Evolutionary conservation across 2,888 invertebrate species (phyloP).

Genomic region (Allolobophora icterica): DNA sequence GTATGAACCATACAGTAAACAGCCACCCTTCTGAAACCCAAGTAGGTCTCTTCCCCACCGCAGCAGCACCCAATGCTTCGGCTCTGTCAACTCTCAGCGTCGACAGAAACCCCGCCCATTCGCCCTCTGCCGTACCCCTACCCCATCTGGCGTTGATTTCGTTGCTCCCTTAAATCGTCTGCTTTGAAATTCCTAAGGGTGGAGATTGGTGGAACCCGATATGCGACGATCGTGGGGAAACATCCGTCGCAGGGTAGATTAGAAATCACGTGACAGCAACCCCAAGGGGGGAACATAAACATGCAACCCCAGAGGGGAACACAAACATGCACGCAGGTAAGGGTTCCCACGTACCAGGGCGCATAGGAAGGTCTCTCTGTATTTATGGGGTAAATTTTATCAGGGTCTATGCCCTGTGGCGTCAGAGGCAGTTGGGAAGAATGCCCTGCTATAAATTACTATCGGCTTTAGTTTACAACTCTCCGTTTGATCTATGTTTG

Average conservation of each 20-base stretch:
- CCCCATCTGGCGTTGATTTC: neutral
- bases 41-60: neutral
- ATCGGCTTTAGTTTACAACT: neutral
- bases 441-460: neutral
- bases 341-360: conserved; percentile 3
- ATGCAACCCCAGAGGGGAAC: neutral
- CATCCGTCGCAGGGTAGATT: neutral
- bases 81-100: neutral
- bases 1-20: neutral
- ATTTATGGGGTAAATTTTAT: neutral
- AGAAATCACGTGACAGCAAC: neutral
- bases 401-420: neutral
- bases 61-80: neutral
- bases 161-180: conserved; percentile 11
- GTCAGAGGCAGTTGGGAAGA: neutral
- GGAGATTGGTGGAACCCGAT: neutral
- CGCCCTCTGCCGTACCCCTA: neutral
- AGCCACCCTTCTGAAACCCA: neutral
- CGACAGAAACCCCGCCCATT: neutral
- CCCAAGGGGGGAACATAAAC: neutral
- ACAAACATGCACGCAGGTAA: neutral
- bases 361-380: neutral
- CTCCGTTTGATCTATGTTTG: neutral
- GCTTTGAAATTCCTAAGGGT: conserved; percentile 17
- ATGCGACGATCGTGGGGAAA: neutral